A percentile compares a stretch with the other conserved stretches of the same genome.
These are phyloP conservation scores for Bettongia penicillata DNA, from an alignment of 2,113 vertebrate genomes.

Conservation along the genomic window DNA sequence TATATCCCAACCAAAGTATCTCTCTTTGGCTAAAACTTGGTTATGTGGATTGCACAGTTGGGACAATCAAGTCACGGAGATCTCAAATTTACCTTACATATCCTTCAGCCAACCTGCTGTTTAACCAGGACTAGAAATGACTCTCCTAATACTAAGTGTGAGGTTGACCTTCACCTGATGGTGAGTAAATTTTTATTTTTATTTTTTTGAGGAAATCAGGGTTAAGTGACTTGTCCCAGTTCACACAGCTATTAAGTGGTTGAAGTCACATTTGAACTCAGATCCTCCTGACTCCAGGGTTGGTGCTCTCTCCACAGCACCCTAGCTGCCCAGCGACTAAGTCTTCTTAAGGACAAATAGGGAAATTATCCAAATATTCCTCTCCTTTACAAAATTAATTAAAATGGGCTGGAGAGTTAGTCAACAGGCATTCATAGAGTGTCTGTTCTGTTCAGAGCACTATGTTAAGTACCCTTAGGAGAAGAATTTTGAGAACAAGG, in stretches of 20 bases:
- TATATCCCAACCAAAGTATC: not conserved
- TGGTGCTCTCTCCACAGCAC: not conserved
- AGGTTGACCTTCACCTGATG: not conserved
- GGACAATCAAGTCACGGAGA: not conserved
- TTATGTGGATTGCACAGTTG: not conserved
- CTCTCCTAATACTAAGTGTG: not conserved
- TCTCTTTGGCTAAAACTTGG: not conserved
- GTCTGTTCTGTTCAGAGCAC: not conserved
- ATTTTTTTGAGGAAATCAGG: not conserved
- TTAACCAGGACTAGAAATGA: not conserved
- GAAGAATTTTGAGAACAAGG: not conserved
- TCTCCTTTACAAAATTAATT: not conserved
- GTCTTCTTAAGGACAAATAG: not conserved
- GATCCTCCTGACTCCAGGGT: not conserved
- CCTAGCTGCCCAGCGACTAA: not conserved
- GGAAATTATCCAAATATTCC: slow-evolving; percentile 4
- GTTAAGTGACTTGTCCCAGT: not conserved
- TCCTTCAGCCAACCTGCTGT: not conserved
- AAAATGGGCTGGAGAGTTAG: not conserved
- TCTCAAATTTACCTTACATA: not conserved
- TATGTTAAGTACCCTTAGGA: not conserved
- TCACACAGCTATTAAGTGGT: not conserved
- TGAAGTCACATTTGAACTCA: not conserved
- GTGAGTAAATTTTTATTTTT: not conserved
- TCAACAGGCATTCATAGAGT: not conserved